These are phyloP conservation scores for Alaudala cheleensis DNA, from an alignment of 2,113 vertebrate genomes.

Conservation along the genomic window DNA sequence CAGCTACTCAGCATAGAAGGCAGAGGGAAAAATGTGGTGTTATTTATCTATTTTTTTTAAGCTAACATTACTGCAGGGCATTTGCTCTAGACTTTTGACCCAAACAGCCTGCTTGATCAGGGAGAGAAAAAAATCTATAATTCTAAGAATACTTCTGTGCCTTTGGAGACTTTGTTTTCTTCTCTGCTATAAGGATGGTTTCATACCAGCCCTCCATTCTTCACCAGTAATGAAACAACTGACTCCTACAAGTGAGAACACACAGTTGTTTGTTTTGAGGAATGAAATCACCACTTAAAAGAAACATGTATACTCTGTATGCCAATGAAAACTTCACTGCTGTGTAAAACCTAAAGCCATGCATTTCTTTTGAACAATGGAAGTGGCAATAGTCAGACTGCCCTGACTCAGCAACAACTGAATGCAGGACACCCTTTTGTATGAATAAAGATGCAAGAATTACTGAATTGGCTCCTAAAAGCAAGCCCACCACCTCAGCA, in stretches of 20 bases:
- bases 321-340: background rate
- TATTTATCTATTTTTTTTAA: background rate
- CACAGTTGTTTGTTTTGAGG: background rate
- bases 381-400: background rate
- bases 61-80: background rate
- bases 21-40: background rate
- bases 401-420: background rate
- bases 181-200: background rate
- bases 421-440: background rate
- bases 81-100: background rate
- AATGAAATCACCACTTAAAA: background rate
- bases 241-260: background rate
- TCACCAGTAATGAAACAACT: background rate
- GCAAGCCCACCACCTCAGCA: background rate
- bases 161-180: background rate
- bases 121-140: background rate
- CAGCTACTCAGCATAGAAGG: background rate
- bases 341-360: background rate
- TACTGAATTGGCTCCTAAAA: background rate
- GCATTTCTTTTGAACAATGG: rapidly evolving
- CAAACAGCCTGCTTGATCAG: background rate
- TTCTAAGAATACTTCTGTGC: background rate
- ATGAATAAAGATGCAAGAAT: background rate
- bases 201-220: background rate
- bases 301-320: background rate